phyloP scores from a whole-genome alignment of 2,888 invertebrate genomes.

The Gibbula magus region DNA sequence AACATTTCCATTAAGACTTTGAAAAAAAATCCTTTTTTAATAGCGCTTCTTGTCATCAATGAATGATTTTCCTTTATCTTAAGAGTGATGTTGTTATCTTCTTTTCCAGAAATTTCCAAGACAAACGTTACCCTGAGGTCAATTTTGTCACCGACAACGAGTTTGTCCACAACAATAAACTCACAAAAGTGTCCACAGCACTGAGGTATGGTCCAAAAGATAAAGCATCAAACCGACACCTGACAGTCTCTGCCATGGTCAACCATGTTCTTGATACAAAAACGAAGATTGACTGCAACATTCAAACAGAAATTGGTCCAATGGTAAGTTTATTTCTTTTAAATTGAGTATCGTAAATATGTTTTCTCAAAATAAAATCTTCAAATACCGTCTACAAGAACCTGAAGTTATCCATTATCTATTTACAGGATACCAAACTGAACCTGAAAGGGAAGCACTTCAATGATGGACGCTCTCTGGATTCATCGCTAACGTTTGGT shows the following conservation, averaged over 20 bases:
- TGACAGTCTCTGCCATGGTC: background rate
- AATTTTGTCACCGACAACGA: background rate
- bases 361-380: constrained; percentile 15
- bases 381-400: background rate
- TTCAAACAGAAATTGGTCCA: constrained; percentile 25
- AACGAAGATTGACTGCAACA: constrained; percentile 20
- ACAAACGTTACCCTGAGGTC: background rate
- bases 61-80: no score
- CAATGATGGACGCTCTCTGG: constrained; percentile 47
- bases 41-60: no score
- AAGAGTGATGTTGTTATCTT: background rate
- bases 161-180: background rate
- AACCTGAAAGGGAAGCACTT: constrained; percentile 47
- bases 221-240: background rate
- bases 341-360: no score
- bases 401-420: background rate
- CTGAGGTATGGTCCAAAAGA: background rate
- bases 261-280: background rate
- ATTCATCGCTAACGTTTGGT: constrained; percentile 43
- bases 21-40: no score
- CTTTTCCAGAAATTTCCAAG: background rate
- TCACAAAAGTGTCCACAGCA: background rate
- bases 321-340: background rate
- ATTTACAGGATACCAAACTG: constrained; percentile 51
- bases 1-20: no score